Percentiles rank a stretch among this genome's conserved stretches.
Conservation (phyloP, 2,888 invertebrate genomes). For the Steinernema hermaphroditum region DNA sequence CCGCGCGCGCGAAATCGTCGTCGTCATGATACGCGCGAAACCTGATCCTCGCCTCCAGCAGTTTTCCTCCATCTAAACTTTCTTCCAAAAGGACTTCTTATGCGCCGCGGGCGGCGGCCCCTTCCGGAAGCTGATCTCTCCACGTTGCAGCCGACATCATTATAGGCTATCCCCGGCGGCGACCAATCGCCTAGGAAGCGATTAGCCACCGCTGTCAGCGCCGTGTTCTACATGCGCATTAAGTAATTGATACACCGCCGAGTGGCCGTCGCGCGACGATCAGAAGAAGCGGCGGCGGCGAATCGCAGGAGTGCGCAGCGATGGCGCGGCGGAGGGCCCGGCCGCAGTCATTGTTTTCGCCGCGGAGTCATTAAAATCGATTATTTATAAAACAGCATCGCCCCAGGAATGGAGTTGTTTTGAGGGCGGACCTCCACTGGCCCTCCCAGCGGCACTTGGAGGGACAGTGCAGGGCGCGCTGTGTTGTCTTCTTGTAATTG, state of each 20-base stretch:
- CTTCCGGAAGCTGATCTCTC: no score
- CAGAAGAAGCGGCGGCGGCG: no score
- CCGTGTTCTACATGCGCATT: constrained; percentile 17
- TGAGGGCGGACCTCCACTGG: not conserved
- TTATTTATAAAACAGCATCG: constrained; percentile 2
- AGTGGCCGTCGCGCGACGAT: not conserved
- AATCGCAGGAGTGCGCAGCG: not conserved
- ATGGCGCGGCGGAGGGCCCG: not conserved
- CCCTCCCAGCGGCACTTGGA: not conserved
- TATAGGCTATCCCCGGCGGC: no score
- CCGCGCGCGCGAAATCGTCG: constrained; percentile 12
- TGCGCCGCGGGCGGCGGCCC: no score
- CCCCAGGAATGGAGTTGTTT: constrained; percentile 23
- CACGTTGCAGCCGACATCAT: no score
- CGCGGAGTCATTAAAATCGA: constrained; percentile 25
- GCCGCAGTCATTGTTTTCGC: constrained; percentile 13
- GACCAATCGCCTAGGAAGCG: no score
- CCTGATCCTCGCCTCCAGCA: not conserved
- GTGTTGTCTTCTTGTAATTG: not conserved
- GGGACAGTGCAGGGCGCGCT: no score
- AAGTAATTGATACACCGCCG: constrained; percentile 12
- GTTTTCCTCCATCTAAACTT: not conserved
- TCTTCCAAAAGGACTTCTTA: no score
- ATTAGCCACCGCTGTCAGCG: no score
- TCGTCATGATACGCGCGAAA: not conserved